Evolutionary conservation across 2,797 vertebrate genomes (phyloP), one percentile per base, ranked within the genome.

Genomic region (Octomys mimax): DNA sequence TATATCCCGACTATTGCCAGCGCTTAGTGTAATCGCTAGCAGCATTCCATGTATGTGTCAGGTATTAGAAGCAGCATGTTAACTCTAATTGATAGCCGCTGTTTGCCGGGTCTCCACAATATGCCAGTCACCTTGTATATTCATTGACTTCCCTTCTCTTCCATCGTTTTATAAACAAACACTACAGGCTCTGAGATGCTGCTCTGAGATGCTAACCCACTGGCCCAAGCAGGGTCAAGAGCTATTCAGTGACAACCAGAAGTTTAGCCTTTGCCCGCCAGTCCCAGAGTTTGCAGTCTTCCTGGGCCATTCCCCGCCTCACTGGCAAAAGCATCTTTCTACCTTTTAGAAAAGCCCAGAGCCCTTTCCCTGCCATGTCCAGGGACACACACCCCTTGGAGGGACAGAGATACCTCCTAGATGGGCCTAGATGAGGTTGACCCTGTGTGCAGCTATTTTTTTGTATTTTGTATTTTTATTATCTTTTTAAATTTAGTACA

Each of bases 1-100:
- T 26, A 0, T 70, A 49, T 52, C 49, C 70, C 79, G 33, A 12
- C 5, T 1, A 24, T 18, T 21, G 62, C 54, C 21, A 0, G 18
- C 33, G 18, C 7, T 1, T 66, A 18, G 57, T n/a, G 28, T 1
- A 5, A 49, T 64, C 31, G 31, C 1, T 18, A 5, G 26, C 12
- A 8, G 9, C 5, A 8, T 4, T 0, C 28, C 0, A 1, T 4
- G 28, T 1, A 0, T 0, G 0, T 33, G 14, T 42, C 68, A n/a
- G 46, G 1, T 49, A 28, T 66, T 5, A 12, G 49, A 8, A 21
- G 64, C 28, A 10, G 70, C 31, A 16, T 46, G 13, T 49, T 49
- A 77, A 49, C 26, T 22, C 31, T 54, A 12, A 5, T 4, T 26
- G n/a, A 22, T 6, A 33, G 52, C 33, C 11, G 2, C 28, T 33